Evolutionary conservation across 2,888 invertebrate genomes (phyloP), one percentile per base, ranked within the genome.

Genomic region (Watsonalla cultraria): DNA sequence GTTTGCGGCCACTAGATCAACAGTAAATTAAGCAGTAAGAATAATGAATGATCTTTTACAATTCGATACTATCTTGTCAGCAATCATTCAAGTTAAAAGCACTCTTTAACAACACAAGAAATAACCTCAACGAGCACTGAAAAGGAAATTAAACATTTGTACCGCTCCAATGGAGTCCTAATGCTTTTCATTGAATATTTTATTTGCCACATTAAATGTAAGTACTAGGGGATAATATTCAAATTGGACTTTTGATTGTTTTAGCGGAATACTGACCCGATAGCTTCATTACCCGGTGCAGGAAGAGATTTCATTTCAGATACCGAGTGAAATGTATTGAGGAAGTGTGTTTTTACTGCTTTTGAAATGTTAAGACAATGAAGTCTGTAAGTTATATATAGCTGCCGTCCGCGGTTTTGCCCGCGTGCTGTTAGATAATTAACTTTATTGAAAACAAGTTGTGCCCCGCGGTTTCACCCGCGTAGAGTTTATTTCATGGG

Each of bases 91-190:
- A 42, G 42, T 11, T 42, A 42, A 42, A 39, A 42, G 9, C 42
- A 37, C 15, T 8, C 37, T 5, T 15, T 5, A 37, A 33, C 37
- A 42, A 35, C 14, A 37, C 49, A 37, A 11, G 49, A 39, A 49
- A 49, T 49, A 15, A 33, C 37, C 49, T 37, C 49, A 14, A 49
- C 49, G 37, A 37, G 37, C 37, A 13, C 37, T 15, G 14, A 49
- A 37, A 15, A 15, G 34, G 47, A 51, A 49, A 55, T 51, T 53
- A 49, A 47, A 9, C 14, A 51, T 52, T 49, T 49, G 39, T 15
- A 37, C 15, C 49, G 37, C 37, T 49, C 37, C 37, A 37, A 33
- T 49, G 15, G 6, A 14, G 7, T 13, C 33, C 14, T 37, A 49
- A 49, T 49, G 37, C 14, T 35, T 34, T 2, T 14, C 49, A 11